Conservation (phyloP, 2,888 invertebrate genomes). For the Patella caerulea region DNA sequence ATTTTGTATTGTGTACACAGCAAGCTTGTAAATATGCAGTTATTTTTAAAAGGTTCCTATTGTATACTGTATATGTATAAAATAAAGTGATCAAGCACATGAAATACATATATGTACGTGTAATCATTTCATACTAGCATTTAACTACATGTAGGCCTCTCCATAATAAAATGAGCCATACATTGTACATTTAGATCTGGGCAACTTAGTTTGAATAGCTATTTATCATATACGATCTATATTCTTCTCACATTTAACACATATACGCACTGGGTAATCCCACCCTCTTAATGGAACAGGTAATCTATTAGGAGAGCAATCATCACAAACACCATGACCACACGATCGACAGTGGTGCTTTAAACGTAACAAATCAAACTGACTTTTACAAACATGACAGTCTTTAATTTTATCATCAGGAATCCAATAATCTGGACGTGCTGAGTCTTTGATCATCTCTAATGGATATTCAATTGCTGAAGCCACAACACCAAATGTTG, state of each 20-base stretch:
- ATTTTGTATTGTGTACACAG: no score
- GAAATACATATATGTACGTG: no score
- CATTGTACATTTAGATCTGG: no score
- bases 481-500: slow-evolving; percentile 80
- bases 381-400: slow-evolving; percentile 79
- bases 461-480: slow-evolving; percentile 82
- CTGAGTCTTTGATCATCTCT: slow-evolving; percentile 80
- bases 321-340: slow-evolving; percentile 80
- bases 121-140: no score
- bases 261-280: slow-evolving; percentile 74
- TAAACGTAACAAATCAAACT: slow-evolving; percentile 74
- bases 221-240: slow-evolving; percentile 41
- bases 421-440: slow-evolving; percentile 85
- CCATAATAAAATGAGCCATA: no score
- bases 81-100: no score
- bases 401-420: slow-evolving; percentile 80
- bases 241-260: slow-evolving; percentile 68
- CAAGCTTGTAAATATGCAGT: no score
- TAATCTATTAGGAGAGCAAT: slow-evolving; percentile 70
- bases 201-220: no score
- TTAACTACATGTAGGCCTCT: no score
- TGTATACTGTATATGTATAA: no score
- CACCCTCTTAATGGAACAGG: slow-evolving; percentile 73
- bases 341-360: slow-evolving; percentile 82
- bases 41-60: no score